Evolutionary conservation across 2,888 invertebrate species (phyloP).

Genomic region (Hydraecia micacea): DNA sequence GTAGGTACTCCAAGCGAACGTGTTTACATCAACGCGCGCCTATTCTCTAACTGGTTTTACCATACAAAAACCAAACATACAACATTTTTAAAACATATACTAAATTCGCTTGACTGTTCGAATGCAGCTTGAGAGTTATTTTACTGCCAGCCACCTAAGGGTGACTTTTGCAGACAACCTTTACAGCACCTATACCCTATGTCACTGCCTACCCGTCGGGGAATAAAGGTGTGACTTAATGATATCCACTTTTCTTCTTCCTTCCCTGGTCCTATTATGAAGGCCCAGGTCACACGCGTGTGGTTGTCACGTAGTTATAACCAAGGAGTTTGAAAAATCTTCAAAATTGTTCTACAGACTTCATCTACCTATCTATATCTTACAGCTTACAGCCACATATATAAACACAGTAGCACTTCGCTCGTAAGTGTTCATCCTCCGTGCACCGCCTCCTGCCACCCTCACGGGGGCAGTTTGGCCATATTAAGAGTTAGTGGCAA

Average conservation of each 20-base stretch:
- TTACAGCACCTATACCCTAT: neutral
- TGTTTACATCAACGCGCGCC: neutral
- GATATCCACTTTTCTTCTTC: neutral
- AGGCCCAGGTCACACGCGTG: neutral
- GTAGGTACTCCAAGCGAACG: neutral
- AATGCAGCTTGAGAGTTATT: neutral
- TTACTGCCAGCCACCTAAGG: neutral
- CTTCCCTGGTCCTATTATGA: neutral
- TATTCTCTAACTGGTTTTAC: neutral
- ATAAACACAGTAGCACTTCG: constrained; percentile 9
- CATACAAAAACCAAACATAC: neutral
- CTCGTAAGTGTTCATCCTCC: constrained; percentile 21
- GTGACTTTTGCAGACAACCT: neutral
- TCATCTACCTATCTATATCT: neutral
- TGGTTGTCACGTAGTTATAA: neutral
- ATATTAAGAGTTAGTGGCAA: constrained; percentile 72
- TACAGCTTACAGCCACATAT: constrained; percentile 8
- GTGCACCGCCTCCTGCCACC: constrained; percentile 26
- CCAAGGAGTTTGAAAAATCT: neutral
- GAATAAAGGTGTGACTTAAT: neutral
- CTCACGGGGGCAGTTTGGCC: constrained; percentile 17
- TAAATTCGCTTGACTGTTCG: neutral
- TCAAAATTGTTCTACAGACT: no score
- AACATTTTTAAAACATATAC: neutral
- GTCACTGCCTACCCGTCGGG: neutral